Base-by-base conservation (phyloP, 2,797 vertebrate genomes). In the Nannoperca obscura region DNA sequence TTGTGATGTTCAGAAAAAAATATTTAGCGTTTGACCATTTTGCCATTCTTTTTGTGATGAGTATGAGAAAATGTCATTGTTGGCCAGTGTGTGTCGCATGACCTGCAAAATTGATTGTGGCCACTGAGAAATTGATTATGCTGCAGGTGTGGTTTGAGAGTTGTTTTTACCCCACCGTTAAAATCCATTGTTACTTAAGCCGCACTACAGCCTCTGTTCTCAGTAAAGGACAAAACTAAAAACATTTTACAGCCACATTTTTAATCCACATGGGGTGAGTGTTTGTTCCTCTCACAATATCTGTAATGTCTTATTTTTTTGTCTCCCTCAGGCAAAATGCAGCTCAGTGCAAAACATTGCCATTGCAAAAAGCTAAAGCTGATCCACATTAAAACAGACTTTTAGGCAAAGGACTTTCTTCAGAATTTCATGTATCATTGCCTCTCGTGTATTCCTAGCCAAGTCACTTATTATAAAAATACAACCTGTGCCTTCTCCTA, bases 301-400 rank as follows among this genome's bases (percentile, higher is more conserved):
- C 36, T 59, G 52, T 71, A 30, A 55, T 61, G 59, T 64, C 79
- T 72, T 13, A 11, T 54, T 27, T 44, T 71, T 71, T 19, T 38
- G 44, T 42, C 11, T 54, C 27, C 34, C 40, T 55, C 10, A 54
- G 36, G 20, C 42, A 78, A 65, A 76, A 55, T 47, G 22, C 65
- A 67, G 83, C 55, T 46, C 22, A 70, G 71, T 27, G 59, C 36
- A 68, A 76, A 55, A 71, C 34, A 72, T 3, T 69, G 1, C 49
- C 49, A 76, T 32, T 15, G 10, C 10, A 55, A 24, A 52, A 65
- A 20, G 11, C 10, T 61, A 19, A 61, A 68, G 38, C 14, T 17
- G n/a, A 79, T 61, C 36, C 13, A 22, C 10, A 54, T 27, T 68
- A 19, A 46, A 78, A 58, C 14, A 7, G 13, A 27, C 5, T 36